A percentile compares a stretch with the other conserved stretches of the same genome.
Conservation (phyloP, 1,140 invertebrate species). For the Triops cancriformis region DNA sequence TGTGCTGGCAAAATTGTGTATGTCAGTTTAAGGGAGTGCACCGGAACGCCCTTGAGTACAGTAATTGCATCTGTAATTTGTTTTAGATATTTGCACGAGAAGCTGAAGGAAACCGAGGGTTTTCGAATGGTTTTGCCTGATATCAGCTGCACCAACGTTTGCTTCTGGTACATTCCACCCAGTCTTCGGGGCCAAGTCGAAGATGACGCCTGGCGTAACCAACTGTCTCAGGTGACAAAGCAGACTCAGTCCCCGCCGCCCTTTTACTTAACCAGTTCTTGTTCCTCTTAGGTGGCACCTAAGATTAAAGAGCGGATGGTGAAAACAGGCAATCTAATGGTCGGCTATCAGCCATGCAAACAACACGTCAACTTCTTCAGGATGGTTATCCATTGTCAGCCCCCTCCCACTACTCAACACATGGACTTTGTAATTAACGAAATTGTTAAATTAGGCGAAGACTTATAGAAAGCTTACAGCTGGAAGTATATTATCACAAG, state of each 20-base stretch:
- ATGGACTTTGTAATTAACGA: conserved; percentile 55
- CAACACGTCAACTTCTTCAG: conserved; percentile 75
- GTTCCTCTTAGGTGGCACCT: conserved; percentile 57
- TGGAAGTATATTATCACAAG: not conserved
- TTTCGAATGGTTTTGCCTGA: conserved; percentile 52
- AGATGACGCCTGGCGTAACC: conserved; percentile 55
- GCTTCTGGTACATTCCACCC: conserved; percentile 78
- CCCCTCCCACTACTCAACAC: conserved; percentile 46
- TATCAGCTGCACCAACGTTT: conserved; percentile 71
- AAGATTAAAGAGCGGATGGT: conserved; percentile 72
- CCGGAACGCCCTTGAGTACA: not conserved
- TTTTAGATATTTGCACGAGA: conserved; percentile 39
- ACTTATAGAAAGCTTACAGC: conserved; percentile 36
- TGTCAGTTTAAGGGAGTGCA: too few relatives aligned
- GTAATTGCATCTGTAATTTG: not conserved
- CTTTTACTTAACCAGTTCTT: not conserved
- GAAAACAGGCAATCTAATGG: conserved; percentile 66
- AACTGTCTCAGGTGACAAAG: conserved; percentile 49
- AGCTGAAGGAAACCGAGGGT: conserved; percentile 44
- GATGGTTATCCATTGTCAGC: conserved; percentile 72
- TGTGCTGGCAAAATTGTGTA: too few relatives aligned
- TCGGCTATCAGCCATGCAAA: conserved; percentile 63
- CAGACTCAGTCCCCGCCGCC: not conserved
- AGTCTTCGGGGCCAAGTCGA: conserved; percentile 55
- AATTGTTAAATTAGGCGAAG: conserved; percentile 49